Evolutionary conservation across 2,113 vertebrate species (phyloP).

Genomic region (Perognathus longimembris): DNA sequence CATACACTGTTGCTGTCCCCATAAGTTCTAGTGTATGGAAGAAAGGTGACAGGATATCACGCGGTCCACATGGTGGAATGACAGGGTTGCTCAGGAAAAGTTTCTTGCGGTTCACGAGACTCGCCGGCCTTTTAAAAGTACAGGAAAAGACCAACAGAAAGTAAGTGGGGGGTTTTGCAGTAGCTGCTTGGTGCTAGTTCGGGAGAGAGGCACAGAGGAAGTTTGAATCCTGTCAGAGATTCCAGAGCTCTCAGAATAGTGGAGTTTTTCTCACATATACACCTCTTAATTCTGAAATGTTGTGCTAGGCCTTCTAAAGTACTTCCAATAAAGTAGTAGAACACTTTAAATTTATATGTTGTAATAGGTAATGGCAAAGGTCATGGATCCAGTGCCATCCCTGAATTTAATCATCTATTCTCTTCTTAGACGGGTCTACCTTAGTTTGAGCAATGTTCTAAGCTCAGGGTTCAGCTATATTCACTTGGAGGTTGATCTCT

Average conservation of each 20-base stretch:
- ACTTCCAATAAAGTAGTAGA: background rate
- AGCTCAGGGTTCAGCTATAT: background rate
- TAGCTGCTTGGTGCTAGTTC: background rate
- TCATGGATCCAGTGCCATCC: background rate
- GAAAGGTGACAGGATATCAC: background rate
- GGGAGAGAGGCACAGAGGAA: background rate
- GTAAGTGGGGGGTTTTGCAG: background rate
- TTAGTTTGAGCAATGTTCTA: background rate
- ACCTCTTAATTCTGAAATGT: slow-evolving; percentile 9
- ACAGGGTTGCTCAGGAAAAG: background rate
- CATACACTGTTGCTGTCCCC: background rate
- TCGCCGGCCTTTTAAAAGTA: slow-evolving; percentile 15
- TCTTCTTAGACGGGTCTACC: background rate
- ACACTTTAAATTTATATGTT: background rate
- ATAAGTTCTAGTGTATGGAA: background rate
- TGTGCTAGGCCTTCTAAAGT: background rate
- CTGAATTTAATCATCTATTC: background rate
- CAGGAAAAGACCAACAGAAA: background rate
- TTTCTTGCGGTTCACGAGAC: background rate
- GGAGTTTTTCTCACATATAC: background rate
- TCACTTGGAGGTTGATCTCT: no score
- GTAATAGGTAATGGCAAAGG: background rate
- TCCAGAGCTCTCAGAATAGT: background rate
- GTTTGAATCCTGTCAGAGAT: background rate
- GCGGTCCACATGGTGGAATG: background rate